A percentile compares a stretch with the other conserved stretches of the same genome.
These are phyloP conservation scores for Psettodes erumei DNA, from an alignment of 2,113 vertebrate genomes.

Conservation along the genomic window DNA sequence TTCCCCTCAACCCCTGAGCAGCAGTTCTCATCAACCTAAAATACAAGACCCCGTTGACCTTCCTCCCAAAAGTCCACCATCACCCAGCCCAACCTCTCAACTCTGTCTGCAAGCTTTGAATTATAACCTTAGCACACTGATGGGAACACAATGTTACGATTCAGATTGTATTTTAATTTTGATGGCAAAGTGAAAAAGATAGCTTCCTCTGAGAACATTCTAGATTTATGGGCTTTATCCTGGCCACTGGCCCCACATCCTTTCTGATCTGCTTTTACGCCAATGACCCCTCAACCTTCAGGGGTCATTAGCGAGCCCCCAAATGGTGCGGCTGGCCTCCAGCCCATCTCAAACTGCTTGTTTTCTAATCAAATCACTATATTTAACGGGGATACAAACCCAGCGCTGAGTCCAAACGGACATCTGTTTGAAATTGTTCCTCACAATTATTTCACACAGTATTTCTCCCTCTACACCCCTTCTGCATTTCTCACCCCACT, in stretches of 20 bases:
- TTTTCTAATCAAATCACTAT: constrained; percentile 82
- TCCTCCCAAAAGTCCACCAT: constrained; percentile 42
- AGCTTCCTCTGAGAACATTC: constrained; percentile 77
- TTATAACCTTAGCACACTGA: constrained; percentile 64
- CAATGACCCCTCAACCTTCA: constrained; percentile 74
- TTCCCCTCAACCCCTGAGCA: constrained; percentile 57
- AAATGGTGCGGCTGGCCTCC: constrained; percentile 76
- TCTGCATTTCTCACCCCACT: constrained; percentile 53
- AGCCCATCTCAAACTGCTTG: constrained; percentile 74
- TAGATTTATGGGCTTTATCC: constrained; percentile 81
- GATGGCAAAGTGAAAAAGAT: constrained; percentile 70
- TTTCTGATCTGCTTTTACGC: constrained; percentile 85
- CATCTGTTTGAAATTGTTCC: constrained; percentile 80
- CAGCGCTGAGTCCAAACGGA: constrained; percentile 76
- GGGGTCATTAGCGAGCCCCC: constrained; percentile 79
- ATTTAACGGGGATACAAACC: constrained; percentile 78
- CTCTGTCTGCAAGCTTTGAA: constrained; percentile 57
- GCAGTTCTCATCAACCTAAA: constrained; percentile 48
- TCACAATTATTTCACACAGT: constrained; percentile 75
- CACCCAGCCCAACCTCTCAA: constrained; percentile 41
- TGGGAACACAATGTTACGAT: constrained; percentile 72
- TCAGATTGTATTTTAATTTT: constrained; percentile 82
- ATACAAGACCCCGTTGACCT: constrained; percentile 63
- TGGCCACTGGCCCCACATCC: constrained; percentile 75
- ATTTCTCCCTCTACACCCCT: constrained; percentile 47